Evolutionary conservation across 2,113 vertebrate genomes (phyloP).

Genomic region (Syngnathoides biaculeatus): DNA sequence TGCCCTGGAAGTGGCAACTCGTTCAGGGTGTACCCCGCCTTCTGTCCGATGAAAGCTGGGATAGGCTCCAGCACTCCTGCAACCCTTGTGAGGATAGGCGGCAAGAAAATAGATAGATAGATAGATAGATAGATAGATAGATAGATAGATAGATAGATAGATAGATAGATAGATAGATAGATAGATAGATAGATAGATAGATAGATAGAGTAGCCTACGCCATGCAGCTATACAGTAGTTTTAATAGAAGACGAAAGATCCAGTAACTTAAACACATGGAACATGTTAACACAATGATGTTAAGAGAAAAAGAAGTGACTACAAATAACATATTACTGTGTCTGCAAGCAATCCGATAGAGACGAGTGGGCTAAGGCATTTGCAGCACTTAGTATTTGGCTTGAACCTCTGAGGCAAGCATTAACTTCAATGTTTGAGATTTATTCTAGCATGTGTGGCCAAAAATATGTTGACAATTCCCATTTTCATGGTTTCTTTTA

Average conservation of each 20-base stretch:
- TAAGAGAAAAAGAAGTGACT: neutral
- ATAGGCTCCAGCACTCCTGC: too few species aligned
- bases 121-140: too few species aligned
- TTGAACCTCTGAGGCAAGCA: neutral
- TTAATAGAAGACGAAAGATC: neutral
- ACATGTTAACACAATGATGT: neutral
- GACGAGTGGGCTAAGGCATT: neutral
- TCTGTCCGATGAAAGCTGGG: too few species aligned
- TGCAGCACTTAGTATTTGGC: neutral
- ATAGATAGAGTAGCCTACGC: conserved; percentile 1
- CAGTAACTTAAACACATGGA: neutral
- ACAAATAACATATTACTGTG: neutral
- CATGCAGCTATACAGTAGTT: conserved; percentile 7
- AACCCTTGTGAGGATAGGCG: too few species aligned
- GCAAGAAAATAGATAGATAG: too few species aligned
- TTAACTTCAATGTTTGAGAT: neutral
- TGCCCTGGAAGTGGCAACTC: too few species aligned
- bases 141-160: too few species aligned
- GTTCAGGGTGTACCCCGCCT: too few species aligned
- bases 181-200: neutral
- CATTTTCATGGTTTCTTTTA: neutral
- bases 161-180: too few species aligned
- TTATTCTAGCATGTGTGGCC: conserved; percentile 9
- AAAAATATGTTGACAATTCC: conserved; percentile 25
- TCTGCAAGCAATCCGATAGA: neutral